Percentiles rank a stretch among this genome's conserved stretches.
Evolutionary conservation across 2,888 invertebrate genomes (phyloP).

Genomic region (Coleophora flavipennella): DNA sequence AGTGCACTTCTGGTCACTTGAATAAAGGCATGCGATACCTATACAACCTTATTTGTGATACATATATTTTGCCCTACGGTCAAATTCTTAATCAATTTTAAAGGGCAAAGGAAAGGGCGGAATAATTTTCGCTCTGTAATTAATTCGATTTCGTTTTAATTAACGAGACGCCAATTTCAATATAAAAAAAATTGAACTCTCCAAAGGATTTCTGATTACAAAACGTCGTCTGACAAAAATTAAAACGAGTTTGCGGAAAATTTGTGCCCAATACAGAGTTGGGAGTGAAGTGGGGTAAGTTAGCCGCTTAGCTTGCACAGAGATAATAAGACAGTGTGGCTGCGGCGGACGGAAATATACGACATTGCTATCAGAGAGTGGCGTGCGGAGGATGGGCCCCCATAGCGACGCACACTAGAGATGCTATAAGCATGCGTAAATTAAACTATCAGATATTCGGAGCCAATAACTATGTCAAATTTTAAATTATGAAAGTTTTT

Average conservation of each 20-base stretch:
- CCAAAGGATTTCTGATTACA: constrained; percentile 57
- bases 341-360: constrained; percentile 53
- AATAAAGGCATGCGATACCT: constrained; percentile 2
- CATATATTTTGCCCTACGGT: constrained; percentile 16
- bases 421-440: too few species aligned
- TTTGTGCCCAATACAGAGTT: constrained; percentile 14
- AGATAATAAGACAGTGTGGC: constrained; percentile 44
- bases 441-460: too few species aligned
- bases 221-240: constrained; percentile 34
- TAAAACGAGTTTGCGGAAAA: constrained; percentile 24
- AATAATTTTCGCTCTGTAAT: constrained; percentile 54
- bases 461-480: too few species aligned
- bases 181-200: constrained; percentile 50
- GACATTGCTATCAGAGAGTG: constrained; percentile 51
- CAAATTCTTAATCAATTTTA: constrained; percentile 29
- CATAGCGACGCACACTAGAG: constrained; percentile 12
- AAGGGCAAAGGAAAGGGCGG: constrained; percentile 32
- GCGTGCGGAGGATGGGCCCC: constrained; percentile 46
- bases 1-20: constrained; percentile 16
- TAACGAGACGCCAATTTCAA: constrained; percentile 63
- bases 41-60: constrained; percentile 2
- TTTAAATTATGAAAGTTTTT: too few species aligned
- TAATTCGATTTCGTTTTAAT: constrained; percentile 68
- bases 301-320: constrained; percentile 15
- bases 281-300: constrained; percentile 1